These are phyloP conservation scores for Martes martes DNA, from an alignment of 2,113 vertebrate species.

Conservation along the genomic window DNA sequence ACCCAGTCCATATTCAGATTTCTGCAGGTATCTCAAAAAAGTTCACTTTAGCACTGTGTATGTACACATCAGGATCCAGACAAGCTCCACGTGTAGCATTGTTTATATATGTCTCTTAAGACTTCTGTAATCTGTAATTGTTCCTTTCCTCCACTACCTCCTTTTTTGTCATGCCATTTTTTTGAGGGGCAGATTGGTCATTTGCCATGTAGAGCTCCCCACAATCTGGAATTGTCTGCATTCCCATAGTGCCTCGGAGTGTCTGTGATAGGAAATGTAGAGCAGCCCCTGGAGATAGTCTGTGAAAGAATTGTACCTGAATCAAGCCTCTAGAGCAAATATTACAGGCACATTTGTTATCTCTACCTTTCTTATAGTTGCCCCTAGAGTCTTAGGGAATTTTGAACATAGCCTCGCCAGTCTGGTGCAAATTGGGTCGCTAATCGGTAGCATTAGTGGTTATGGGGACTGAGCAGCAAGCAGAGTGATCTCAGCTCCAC, in stretches of 20 bases:
- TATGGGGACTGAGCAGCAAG: background rate
- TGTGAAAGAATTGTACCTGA: background rate
- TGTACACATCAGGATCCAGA: too few species aligned
- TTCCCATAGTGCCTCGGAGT: background rate
- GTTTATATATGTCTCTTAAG: background rate
- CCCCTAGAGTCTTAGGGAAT: background rate
- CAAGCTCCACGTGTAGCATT: background rate
- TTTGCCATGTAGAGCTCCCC: background rate
- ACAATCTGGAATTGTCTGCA: background rate
- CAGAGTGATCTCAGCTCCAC: too few species aligned
- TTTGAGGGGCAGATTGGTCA: background rate
- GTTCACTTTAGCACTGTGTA: background rate
- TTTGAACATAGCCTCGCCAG: background rate
- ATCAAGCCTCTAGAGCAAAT: background rate
- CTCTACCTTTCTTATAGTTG: background rate
- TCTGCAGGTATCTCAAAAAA: background rate
- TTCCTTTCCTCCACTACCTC: background rate
- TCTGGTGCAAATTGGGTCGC: background rate
- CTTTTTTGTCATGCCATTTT: background rate
- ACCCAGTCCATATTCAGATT: background rate
- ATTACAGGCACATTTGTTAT: background rate
- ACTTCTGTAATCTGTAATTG: background rate
- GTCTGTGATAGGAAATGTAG: background rate
- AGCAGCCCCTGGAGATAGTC: too few species aligned
- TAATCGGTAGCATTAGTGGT: background rate